Percentiles rank a stretch among this genome's conserved stretches.
Evolutionary conservation across 2,113 vertebrate genomes (phyloP).

Genomic region (Campylomormyrus tamandua): DNA sequence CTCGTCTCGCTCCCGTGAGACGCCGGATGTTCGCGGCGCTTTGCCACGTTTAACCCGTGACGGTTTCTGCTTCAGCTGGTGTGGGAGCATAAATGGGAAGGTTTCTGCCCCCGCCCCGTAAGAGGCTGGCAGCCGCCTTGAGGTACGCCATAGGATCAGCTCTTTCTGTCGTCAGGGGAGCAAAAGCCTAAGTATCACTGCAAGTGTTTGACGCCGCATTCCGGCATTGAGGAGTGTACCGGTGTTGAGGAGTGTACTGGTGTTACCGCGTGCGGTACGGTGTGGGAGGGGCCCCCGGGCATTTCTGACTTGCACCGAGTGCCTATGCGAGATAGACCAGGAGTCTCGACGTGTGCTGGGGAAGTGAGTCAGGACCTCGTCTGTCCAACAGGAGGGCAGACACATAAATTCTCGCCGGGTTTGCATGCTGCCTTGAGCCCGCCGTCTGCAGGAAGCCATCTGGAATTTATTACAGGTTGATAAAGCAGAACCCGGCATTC

Average conservation of each 20-base stretch:
- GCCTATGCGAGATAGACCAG: background rate
- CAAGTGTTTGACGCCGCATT: background rate
- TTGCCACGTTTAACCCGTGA: background rate
- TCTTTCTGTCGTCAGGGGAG: background rate
- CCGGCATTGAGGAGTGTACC: too few relatives aligned
- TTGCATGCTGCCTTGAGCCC: background rate
- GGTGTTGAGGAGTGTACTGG: background rate
- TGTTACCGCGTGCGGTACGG: background rate
- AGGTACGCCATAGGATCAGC: background rate
- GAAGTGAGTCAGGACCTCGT: background rate
- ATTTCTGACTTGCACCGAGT: background rate
- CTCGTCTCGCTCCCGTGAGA: background rate
- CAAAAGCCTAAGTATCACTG: background rate
- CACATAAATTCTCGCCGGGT: background rate
- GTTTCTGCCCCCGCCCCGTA: too few relatives aligned
- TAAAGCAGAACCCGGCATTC: constrained; percentile 21
- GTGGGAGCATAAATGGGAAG: background rate
- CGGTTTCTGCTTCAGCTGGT: background rate
- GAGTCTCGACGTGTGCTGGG: background rate
- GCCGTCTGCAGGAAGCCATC: constrained; percentile 39
- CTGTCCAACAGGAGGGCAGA: background rate
- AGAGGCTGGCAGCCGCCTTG: background rate
- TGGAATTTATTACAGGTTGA: constrained; percentile 50
- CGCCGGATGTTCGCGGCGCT: background rate
- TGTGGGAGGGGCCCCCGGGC: background rate